Evolutionary conservation across 2,113 vertebrate species (phyloP).

Genomic region (Lichenostomus cassidix): DNA sequence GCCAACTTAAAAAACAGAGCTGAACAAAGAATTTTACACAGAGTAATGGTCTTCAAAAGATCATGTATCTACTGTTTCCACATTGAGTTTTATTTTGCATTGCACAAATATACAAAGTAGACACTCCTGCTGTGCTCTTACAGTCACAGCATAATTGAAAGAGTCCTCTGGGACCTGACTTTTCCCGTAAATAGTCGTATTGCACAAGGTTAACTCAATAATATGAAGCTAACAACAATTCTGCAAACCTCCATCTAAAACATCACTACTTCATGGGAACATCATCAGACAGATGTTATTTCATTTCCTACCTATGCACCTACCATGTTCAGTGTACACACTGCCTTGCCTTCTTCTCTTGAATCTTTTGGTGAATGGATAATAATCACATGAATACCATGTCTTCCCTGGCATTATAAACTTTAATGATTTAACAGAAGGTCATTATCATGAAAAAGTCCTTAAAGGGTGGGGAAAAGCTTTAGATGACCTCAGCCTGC

Average conservation of each 20-base stretch:
- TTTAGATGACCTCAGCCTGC: neutral
- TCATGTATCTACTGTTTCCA: neutral
- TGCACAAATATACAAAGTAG: conserved; percentile 21
- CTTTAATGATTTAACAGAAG: neutral
- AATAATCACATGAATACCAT: neutral
- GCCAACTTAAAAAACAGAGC: neutral
- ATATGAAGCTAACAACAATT: conserved; percentile 5
- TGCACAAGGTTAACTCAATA: conserved; percentile 36
- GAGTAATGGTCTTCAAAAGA: conserved; percentile 37
- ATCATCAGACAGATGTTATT: neutral
- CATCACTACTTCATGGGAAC: neutral
- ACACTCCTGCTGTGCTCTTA: conserved; percentile 9
- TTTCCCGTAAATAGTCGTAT: neutral
- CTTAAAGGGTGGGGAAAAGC: neutral
- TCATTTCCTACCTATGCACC: neutral
- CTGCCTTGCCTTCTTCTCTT: neutral
- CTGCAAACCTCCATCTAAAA: neutral
- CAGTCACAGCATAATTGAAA: conserved; percentile 27
- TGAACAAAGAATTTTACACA: conserved; percentile 31
- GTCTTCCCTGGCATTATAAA: neutral
- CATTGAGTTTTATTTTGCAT: conserved; percentile 22
- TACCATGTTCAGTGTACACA: neutral
- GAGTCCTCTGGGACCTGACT: conserved; percentile 22
- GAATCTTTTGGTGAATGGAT: neutral
- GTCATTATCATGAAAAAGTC: neutral